Conservation (phyloP, 2,113 vertebrate genomes). For the Scolopax mira region DNA sequence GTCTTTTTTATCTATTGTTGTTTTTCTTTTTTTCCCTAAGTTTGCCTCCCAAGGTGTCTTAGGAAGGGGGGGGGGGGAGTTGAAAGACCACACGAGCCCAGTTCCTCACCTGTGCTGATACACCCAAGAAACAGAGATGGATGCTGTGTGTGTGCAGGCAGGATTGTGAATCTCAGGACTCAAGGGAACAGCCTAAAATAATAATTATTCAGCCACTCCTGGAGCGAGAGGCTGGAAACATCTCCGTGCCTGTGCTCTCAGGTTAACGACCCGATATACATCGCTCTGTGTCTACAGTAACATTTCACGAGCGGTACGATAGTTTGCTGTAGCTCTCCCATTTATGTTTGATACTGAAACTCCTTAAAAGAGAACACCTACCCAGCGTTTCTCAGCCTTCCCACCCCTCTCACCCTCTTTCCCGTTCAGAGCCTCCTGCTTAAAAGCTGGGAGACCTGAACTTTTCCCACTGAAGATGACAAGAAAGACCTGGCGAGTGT, state of each 20-base stretch:
- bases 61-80: neutral
- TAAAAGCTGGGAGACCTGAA: neutral
- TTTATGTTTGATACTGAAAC: neutral
- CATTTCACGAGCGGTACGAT: neutral
- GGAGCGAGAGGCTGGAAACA: neutral
- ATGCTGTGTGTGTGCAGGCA: neutral
- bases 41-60: neutral
- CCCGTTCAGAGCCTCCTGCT: neutral
- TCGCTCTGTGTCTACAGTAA: neutral
- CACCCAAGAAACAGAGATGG: neutral
- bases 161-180: neutral
- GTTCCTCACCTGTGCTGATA: neutral
- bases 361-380: neutral
- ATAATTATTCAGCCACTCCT: neutral
- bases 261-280: neutral
- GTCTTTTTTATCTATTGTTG: neutral
- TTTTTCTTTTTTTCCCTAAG: neutral
- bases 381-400: neutral
- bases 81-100: rapidly evolving
- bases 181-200: neutral
- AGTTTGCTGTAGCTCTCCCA: neutral
- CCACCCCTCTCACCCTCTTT: neutral
- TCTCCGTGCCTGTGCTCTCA: neutral
- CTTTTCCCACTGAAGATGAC: neutral
- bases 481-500: neutral